These are phyloP conservation scores for Salvelinus sp. DNA, from an alignment of 2,113 vertebrate species.

Conservation along the genomic window DNA sequence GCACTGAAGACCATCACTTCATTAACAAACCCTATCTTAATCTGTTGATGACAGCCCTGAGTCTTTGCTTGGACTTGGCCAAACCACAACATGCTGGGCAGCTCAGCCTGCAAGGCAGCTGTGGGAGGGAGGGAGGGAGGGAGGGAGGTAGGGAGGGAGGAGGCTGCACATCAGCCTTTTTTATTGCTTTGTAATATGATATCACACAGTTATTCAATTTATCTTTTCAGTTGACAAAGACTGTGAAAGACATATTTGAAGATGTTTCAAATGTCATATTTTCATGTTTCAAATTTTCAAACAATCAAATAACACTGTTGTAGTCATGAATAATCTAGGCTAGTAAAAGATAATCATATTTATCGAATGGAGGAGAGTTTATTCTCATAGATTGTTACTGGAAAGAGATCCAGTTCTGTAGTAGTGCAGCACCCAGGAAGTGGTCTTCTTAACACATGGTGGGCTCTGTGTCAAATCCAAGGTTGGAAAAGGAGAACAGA, in stretches of 20 bases:
- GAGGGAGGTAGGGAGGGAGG: not conserved
- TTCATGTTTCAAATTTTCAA: not conserved
- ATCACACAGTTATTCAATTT: slow-evolving; percentile 2
- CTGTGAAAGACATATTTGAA: not conserved
- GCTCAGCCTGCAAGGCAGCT: not conserved
- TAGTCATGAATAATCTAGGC: not conserved
- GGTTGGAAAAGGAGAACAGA: too few species aligned
- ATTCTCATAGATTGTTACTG: slow-evolving; percentile 34
- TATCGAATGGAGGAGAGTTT: slow-evolving; percentile 12
- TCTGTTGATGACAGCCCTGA: slow-evolving; percentile 35
- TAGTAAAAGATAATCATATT: too few species aligned
- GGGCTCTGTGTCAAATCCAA: too few species aligned
- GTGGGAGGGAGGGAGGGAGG: too few species aligned
- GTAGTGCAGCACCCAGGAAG: too few species aligned
- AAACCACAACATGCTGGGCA: slow-evolving; percentile 25
- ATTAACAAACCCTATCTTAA: slow-evolving; percentile 38
- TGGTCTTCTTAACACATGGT: too few species aligned
- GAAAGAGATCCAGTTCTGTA: too few species aligned
- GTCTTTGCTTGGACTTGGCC: slow-evolving; percentile 3
- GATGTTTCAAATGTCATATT: not conserved
- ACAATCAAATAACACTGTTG: not conserved
- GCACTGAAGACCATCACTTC: slow-evolving; percentile 20
- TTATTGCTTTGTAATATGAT: slow-evolving; percentile 7
- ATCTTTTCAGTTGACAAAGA: not conserved
- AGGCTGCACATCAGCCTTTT: not conserved